These are phyloP conservation scores for Eospalax fontanierii DNA, from an alignment of 2,797 vertebrate genomes.

Conservation along the genomic window DNA sequence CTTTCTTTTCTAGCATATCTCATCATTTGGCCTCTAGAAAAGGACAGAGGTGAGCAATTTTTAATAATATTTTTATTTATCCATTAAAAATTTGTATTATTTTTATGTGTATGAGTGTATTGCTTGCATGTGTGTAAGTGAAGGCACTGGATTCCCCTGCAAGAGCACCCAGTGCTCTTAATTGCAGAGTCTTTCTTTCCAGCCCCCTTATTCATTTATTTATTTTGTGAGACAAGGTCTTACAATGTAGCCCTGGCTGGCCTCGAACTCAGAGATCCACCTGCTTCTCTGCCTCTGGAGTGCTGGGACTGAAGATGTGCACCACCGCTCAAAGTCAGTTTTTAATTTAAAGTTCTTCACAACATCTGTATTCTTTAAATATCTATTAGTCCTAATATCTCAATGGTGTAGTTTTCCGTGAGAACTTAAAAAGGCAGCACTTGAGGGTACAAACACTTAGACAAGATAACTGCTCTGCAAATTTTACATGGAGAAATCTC, in stretches of 20 bases:
- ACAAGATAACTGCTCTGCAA: not conserved
- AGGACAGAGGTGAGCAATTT: not conserved
- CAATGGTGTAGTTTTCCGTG: not conserved
- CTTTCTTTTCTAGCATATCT: constrained; percentile 6
- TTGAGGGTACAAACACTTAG: not conserved
- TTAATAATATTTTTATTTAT: not conserved
- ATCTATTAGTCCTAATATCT: not conserved
- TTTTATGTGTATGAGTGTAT: too few relatives aligned
- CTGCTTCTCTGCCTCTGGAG: not conserved
- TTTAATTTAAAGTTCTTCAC: too few relatives aligned
- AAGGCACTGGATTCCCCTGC: too few relatives aligned
- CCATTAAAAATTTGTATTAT: too few relatives aligned
- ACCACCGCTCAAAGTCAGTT: not conserved
- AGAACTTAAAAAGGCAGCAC: constrained; percentile 20
- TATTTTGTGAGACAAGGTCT: not conserved
- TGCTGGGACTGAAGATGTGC: not conserved
- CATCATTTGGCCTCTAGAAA: constrained; percentile 40
- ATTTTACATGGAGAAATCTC: constrained; percentile 3
- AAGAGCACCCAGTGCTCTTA: too few relatives aligned
- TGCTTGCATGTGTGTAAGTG: too few relatives aligned
- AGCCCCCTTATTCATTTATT: too few relatives aligned
- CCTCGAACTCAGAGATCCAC: not conserved
- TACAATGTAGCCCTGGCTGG: not conserved
- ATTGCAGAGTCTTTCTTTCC: too few relatives aligned
- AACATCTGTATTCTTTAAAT: constrained; percentile 13